Percentiles rank a stretch among this genome's conserved stretches.
Conservation (phyloP, 2,797 vertebrate genomes). For the Muraenolepis orangiensis region DNA sequence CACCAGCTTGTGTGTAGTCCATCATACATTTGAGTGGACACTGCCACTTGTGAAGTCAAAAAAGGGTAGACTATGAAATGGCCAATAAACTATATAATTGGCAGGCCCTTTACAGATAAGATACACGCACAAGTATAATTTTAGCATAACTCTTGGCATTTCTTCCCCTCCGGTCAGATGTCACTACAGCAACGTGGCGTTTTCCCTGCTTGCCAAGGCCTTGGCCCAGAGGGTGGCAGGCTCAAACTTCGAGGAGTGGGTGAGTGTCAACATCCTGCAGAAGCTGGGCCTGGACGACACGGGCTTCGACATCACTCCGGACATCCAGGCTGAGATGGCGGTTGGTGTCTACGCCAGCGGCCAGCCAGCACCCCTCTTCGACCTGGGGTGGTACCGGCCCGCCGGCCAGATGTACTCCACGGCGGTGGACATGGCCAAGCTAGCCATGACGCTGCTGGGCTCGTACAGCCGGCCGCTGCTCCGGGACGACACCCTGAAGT, state of each 20-base stretch:
- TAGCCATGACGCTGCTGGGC: conserved; percentile 82
- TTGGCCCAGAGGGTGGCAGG: conserved; percentile 74
- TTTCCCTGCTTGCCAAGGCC: conserved; percentile 84
- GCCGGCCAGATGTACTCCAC: conserved; percentile 94
- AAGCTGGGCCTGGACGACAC: conserved; percentile 85
- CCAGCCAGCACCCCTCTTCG: conserved; percentile 79
- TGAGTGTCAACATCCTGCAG: conserved; percentile 79
- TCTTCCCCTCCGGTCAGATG: conserved; percentile 68
- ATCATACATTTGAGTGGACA: not conserved
- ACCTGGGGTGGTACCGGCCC: conserved; percentile 90
- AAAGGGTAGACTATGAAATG: not conserved
- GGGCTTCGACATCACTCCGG: conserved; percentile 76
- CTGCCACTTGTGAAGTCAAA: not conserved
- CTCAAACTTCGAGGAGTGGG: conserved; percentile 83
- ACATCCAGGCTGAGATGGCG: conserved; percentile 74
- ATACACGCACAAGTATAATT: not conserved
- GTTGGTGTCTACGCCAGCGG: conserved; percentile 81
- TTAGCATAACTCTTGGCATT: not conserved
- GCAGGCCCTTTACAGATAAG: not conserved
- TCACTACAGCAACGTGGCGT: conserved; percentile 92
- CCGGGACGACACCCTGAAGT: conserved; percentile 78
- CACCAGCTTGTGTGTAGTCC: not conserved
- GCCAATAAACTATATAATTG: not conserved
- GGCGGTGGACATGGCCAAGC: conserved; percentile 83
- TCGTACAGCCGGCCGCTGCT: conserved; percentile 69